phyloP scores from a whole-genome alignment of 2,113 vertebrate species.

The Amphiprion ocellaris region DNA sequence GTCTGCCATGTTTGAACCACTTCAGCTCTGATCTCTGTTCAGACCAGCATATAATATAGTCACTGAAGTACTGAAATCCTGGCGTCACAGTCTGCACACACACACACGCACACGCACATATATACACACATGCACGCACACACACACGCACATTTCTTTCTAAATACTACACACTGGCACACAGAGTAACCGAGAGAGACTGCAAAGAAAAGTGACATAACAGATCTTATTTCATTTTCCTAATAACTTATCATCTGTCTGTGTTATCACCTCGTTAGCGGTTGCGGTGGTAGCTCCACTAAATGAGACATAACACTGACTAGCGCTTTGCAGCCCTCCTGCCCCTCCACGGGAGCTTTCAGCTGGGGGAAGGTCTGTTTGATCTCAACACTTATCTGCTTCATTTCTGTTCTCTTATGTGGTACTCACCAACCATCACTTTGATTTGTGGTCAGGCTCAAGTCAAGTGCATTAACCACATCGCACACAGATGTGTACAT shows the following conservation, averaged over 20 bases:
- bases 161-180: neutral
- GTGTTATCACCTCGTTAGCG: constrained; percentile 70
- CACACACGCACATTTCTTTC: constrained; percentile 2
- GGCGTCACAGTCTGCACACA: constrained; percentile 10
- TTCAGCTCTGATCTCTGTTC: constrained; percentile 47
- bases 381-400: constrained; percentile 75
- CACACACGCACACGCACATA: neutral
- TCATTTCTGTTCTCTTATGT: constrained; percentile 75
- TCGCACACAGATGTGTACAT: constrained; percentile 53
- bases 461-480: constrained; percentile 75
- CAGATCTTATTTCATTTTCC: constrained; percentile 14
- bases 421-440: constrained; percentile 74
- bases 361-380: constrained; percentile 63
- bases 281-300: constrained; percentile 34
- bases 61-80: constrained; percentile 1
- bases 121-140: neutral
- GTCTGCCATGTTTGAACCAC: constrained; percentile 51
- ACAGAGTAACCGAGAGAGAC: neutral
- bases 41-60: constrained; percentile 31
- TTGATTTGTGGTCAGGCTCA: constrained; percentile 80
- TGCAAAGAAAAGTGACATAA: constrained; percentile 35
- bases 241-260: constrained; percentile 48
- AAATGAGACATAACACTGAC: constrained; percentile 55
- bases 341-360: constrained; percentile 58
- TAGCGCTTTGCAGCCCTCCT: constrained; percentile 35